Conservation (phyloP, 2,113 vertebrate genomes). For the Calonectris borealis region DNA sequence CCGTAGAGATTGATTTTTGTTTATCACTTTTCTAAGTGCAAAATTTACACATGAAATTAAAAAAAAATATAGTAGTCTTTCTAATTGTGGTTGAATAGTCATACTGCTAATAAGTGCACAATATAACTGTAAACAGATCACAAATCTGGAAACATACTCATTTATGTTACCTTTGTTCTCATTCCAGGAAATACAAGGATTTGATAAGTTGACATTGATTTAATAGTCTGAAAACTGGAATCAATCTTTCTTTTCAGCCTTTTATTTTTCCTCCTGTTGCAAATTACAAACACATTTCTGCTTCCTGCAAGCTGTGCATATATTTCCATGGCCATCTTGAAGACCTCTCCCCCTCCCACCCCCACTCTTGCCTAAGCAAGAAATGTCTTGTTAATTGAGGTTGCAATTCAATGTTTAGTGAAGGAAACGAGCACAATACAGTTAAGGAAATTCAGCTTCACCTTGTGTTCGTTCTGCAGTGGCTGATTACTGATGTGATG, state of each 20-base stretch:
- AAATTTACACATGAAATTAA: conserved; percentile 53
- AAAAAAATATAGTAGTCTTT: conserved; percentile 10
- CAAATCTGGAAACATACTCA: conserved; percentile 55
- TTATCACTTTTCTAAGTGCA: conserved; percentile 48
- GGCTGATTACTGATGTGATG: not conserved
- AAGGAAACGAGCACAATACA: conserved; percentile 21
- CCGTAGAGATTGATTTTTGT: conserved; percentile 42
- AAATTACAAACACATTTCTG: conserved; percentile 75
- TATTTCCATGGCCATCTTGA: conserved; percentile 29
- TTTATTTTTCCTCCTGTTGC: conserved; percentile 66
- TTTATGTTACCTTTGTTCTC: conserved; percentile 61
- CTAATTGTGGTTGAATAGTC: conserved; percentile 59
- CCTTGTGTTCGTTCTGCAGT: not conserved
- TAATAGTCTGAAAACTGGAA: conserved; percentile 67
- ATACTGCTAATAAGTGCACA: conserved; percentile 55
- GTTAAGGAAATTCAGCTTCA: conserved; percentile 3
- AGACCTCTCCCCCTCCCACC: not conserved
- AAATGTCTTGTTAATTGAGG: conserved; percentile 69
- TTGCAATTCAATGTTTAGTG: conserved; percentile 56
- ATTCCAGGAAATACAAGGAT: conserved; percentile 59
- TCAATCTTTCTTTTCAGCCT: conserved; percentile 61
- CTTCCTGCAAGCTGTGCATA: conserved; percentile 26
- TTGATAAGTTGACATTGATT: conserved; percentile 72
- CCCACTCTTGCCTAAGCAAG: conserved; percentile 31
- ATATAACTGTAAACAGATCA: conserved; percentile 68